These are phyloP conservation scores for Zeus faber DNA, from an alignment of 2,113 vertebrate species.

Conservation along the genomic window DNA sequence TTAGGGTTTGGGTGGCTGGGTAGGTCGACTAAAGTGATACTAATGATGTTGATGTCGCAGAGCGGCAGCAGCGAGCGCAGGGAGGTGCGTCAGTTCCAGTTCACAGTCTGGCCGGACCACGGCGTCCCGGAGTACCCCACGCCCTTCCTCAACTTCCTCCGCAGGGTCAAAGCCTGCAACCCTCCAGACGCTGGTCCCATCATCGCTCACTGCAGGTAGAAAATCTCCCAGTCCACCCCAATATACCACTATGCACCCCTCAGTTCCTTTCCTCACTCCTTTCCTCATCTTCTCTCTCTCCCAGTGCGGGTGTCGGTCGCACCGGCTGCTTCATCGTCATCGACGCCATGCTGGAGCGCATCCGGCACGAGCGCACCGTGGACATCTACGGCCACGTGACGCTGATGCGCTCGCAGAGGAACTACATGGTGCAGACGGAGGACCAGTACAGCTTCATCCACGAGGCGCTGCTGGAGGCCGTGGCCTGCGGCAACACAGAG, in stretches of 20 bases:
- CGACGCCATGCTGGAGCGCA: conserved; percentile 95
- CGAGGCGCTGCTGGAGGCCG: conserved; percentile 94
- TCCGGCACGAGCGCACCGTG: conserved; percentile 92
- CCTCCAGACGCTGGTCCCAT: conserved; percentile 92
- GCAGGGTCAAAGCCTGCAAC: conserved; percentile 95
- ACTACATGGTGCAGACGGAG: conserved; percentile 99
- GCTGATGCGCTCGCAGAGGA: conserved; percentile 94
- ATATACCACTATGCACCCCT: background rate
- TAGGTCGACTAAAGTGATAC: background rate
- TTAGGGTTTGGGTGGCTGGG: background rate
- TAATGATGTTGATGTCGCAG: conserved; percentile 59
- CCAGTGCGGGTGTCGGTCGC: conserved; percentile 91
- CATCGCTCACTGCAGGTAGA: conserved; percentile 95
- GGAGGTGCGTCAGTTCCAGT: conserved; percentile 98
- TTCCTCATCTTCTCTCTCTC: background rate
- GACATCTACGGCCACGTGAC: conserved; percentile 97
- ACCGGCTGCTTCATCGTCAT: conserved; percentile 98
- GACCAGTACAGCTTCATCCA: conserved; percentile 99
- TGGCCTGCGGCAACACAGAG: conserved; percentile 94
- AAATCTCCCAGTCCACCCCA: background rate
- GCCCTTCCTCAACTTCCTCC: conserved; percentile 93
- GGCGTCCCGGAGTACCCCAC: conserved; percentile 96
- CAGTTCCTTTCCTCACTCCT: background rate
- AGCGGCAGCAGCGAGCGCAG: conserved; percentile 91
- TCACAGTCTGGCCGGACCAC: conserved; percentile 95